Evolutionary conservation across 2,797 vertebrate species (phyloP).

Genomic region (Girardinus metallicus): DNA sequence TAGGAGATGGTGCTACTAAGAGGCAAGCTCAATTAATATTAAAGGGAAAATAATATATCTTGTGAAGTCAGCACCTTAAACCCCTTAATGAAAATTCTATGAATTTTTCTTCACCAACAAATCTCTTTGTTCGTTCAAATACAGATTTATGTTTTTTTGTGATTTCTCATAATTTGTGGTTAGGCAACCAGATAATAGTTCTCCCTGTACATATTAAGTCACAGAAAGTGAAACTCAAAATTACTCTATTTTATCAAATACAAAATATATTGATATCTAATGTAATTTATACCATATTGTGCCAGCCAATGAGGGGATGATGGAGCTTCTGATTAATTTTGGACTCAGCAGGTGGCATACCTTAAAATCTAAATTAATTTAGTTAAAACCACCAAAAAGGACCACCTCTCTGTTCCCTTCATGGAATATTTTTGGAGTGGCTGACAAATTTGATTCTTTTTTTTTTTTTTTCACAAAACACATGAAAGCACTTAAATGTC

Average conservation of each 20-base stretch:
- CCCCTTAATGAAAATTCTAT: background rate
- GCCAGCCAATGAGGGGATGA: too few relatives aligned
- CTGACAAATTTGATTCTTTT: conserved; percentile 20
- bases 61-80: background rate
- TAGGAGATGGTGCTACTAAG: conserved; percentile 17
- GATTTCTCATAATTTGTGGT: background rate
- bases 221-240: background rate
- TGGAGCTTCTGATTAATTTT: conserved; percentile 49
- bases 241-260: background rate
- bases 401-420: background rate
- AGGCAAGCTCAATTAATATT: conserved; percentile 17
- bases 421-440: conserved; percentile 5
- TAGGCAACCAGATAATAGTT: background rate
- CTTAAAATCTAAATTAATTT: conserved; percentile 58
- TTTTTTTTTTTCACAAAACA: conserved; percentile 1
- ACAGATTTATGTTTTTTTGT: background rate
- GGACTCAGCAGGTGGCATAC: conserved; percentile 37
- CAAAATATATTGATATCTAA: background rate
- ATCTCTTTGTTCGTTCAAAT: background rate
- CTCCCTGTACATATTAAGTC: background rate
- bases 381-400: conserved; percentile 43
- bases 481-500: conserved; percentile 24
- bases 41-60: background rate
- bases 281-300: background rate
- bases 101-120: background rate